phyloP scores from a whole-genome alignment of 1,140 invertebrate genomes.

The Drosophila ironensis region DNA sequence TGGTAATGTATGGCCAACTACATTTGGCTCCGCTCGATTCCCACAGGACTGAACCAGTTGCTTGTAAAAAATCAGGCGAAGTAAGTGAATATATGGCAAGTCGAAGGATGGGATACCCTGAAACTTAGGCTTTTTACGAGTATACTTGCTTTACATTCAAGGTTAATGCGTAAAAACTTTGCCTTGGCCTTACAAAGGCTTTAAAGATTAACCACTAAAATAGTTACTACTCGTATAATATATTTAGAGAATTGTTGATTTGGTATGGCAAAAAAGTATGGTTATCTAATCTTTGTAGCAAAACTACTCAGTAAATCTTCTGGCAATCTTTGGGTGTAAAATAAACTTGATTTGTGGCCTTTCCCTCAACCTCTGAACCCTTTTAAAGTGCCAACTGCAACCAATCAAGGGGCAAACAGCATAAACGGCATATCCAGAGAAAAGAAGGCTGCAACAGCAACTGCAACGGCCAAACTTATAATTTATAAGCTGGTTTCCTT shows the following conservation, averaged over 20 bases:
- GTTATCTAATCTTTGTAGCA: too few relatives aligned
- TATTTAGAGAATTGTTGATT: too few relatives aligned
- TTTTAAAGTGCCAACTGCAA: background rate
- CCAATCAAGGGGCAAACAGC: background rate
- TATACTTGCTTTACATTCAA: too few relatives aligned
- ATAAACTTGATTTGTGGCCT: too few relatives aligned
- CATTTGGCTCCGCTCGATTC: conserved; percentile 11
- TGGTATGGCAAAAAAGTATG: too few relatives aligned
- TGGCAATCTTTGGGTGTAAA: too few relatives aligned
- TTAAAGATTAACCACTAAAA: too few relatives aligned
- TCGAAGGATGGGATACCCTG: conserved; percentile 7
- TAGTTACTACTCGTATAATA: too few relatives aligned
- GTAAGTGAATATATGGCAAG: background rate
- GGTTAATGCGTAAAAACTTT: too few relatives aligned
- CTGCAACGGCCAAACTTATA: conserved; percentile 45
- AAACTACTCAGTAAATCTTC: too few relatives aligned
- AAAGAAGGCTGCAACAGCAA: conserved; percentile 23
- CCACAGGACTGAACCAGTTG: conserved; percentile 30
- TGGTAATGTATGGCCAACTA: conserved; percentile 16
- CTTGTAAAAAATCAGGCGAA: background rate
- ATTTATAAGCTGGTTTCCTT: conserved; percentile 74
- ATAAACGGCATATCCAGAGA: conserved; percentile 5
- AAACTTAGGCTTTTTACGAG: too few relatives aligned
- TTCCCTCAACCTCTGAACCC: background rate
- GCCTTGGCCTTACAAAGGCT: too few relatives aligned